phyloP scores from a whole-genome alignment of 1,140 invertebrate species.

The Rhizoglyphus robini region DNA sequence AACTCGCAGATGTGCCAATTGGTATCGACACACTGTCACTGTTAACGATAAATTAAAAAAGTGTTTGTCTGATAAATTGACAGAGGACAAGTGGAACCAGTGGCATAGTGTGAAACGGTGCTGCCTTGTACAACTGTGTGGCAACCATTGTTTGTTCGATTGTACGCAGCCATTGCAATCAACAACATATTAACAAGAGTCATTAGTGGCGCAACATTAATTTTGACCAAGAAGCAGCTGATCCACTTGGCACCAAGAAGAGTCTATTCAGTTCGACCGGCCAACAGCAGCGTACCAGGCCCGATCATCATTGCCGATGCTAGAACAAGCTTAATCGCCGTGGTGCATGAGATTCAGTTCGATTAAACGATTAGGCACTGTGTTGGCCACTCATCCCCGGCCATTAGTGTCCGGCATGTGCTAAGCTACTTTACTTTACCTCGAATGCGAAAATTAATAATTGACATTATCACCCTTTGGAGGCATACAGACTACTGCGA shows the following conservation, averaged over 20 bases:
- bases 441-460: slow-evolving; percentile 10
- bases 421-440: slow-evolving; percentile 4
- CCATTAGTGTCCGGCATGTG: slow-evolving; percentile 5
- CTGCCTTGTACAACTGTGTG: too few species aligned
- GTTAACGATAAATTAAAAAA: not conserved
- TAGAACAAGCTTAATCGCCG: not conserved
- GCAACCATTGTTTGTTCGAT: too few species aligned
- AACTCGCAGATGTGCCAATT: not conserved
- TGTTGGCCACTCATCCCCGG: not conserved
- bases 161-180: not conserved
- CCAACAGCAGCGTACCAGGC: not conserved
- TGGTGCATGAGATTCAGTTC: slow-evolving; percentile 6
- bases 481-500: not conserved
- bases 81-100: too few species aligned
- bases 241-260: slow-evolving; percentile 1
- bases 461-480: slow-evolving; percentile 10
- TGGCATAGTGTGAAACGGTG: not conserved
- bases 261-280: not conserved
- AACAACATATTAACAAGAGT: slow-evolving; percentile 12
- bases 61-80: not conserved
- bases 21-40: not conserved
- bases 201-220: slow-evolving; percentile 2
- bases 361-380: not conserved
- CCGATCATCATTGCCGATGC: not conserved
- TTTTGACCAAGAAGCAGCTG: slow-evolving; percentile 1